Conservation (phyloP, 2,888 invertebrate genomes). For the Tribolium freemani region DNA sequence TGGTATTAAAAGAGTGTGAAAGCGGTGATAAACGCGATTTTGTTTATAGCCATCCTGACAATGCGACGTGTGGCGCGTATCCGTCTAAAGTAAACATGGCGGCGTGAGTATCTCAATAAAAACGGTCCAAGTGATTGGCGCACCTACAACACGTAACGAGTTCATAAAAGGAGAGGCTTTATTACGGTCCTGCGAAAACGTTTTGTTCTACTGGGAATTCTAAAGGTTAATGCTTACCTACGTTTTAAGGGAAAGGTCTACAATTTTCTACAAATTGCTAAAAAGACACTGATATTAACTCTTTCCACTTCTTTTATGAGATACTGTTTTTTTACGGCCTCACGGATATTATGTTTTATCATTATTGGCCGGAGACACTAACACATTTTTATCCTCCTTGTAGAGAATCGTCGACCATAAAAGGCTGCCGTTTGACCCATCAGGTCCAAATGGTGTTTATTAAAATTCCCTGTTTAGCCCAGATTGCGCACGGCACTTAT, state of each 20-base stretch:
- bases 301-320: conserved; percentile 50
- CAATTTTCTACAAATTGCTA: conserved; percentile 60
- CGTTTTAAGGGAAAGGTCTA: conserved; percentile 56
- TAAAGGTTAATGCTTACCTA: conserved; percentile 57
- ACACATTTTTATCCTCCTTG: conserved; percentile 29
- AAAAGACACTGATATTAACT: conserved; percentile 63
- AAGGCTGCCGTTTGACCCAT: conserved; percentile 25
- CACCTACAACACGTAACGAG: conserved; percentile 61
- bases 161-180: conserved; percentile 64
- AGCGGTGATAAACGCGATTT: no score
- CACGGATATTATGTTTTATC: conserved; percentile 41
- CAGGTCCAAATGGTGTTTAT: conserved; percentile 26
- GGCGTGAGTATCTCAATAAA: conserved; percentile 40
- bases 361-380: conserved; percentile 35
- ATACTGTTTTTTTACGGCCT: conserved; percentile 48
- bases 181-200: conserved; percentile 64
- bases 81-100: conserved; percentile 38
- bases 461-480: conserved; percentile 19
- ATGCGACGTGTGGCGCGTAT: conserved; percentile 1
- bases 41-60: not conserved
- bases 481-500: not conserved
- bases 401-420: conserved; percentile 30
- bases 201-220: conserved; percentile 57
- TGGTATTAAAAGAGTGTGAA: no score
- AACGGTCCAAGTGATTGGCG: conserved; percentile 56